Percentiles rank a stretch among this genome's conserved stretches.
Conservation (phyloP, 2,888 invertebrate species). For the Tipula lateralis region DNA sequence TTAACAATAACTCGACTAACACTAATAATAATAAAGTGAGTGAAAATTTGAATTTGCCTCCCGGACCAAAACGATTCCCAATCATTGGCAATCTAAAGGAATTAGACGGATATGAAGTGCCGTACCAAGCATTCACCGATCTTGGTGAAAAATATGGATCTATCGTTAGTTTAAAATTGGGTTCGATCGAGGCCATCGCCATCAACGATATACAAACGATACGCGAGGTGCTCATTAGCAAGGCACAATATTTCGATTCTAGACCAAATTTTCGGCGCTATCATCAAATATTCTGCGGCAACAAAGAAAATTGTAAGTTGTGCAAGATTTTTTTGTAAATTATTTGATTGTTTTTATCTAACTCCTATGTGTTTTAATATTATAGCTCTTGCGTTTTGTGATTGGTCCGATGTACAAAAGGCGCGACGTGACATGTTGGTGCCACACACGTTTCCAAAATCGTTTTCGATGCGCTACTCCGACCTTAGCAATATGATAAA, state of each 20-base stretch:
- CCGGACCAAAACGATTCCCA: constrained; percentile 54
- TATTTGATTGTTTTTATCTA: constrained; percentile 20
- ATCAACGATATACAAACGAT: constrained; percentile 57
- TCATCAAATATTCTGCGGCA: constrained; percentile 58
- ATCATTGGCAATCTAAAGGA: constrained; percentile 56
- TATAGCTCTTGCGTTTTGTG: constrained; percentile 62
- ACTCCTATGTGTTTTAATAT: no score
- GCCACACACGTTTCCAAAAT: constrained; percentile 56
- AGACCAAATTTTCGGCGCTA: constrained; percentile 61
- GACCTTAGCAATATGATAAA: constrained; percentile 52
- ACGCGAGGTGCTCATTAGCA: constrained; percentile 54
- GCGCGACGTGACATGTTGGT: constrained; percentile 56
- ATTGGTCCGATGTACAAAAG: constrained; percentile 63
- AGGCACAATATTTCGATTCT: constrained; percentile 59
- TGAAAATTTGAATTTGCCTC: constrained; percentile 41
- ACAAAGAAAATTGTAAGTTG: constrained; percentile 64
- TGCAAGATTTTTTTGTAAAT: constrained; percentile 8
- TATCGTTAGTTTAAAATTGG: constrained; percentile 54
- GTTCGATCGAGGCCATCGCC: constrained; percentile 54
- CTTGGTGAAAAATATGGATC: constrained; percentile 53
- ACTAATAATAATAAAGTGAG: constrained; percentile 28
- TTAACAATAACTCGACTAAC: neutral
- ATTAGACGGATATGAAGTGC: constrained; percentile 55
- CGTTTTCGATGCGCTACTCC: constrained; percentile 53
- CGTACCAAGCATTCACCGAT: constrained; percentile 56